Conservation (phyloP, 2,888 invertebrate genomes). For the Magallana nippona region DNA sequence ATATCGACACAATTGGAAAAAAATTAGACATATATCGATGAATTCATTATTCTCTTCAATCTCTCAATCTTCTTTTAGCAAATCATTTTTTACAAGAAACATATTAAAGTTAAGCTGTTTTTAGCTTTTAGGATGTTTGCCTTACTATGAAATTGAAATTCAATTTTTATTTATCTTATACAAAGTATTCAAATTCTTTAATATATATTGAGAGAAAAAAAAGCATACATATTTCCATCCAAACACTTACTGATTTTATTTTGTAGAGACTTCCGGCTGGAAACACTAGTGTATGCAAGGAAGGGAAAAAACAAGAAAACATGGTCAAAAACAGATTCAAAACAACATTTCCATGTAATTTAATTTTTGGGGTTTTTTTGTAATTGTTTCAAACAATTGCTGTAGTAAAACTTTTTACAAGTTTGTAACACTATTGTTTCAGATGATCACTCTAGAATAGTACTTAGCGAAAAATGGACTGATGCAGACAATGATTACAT, state of each 20-base stretch:
- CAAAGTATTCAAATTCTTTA: background rate
- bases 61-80: no score
- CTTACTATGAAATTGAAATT: no score
- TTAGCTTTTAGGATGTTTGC: no score
- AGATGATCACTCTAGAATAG: slow-evolving; percentile 13
- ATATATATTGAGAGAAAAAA: background rate
- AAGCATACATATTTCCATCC: background rate
- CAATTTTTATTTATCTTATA: no score
- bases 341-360: background rate
- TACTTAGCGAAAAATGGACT: background rate
- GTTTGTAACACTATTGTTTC: background rate
- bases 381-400: background rate
- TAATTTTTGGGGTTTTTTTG: no score
- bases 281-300: background rate
- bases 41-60: no score
- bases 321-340: background rate
- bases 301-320: background rate
- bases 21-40: no score
- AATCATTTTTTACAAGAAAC: no score
- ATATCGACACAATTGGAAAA: no score
- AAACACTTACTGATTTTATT: background rate
- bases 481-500: slow-evolving; percentile 12
- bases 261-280: background rate
- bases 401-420: background rate
- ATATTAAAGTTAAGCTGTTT: no score